Evolutionary conservation across 2,888 invertebrate species (phyloP).

Genomic region (Philereme vetulata): DNA sequence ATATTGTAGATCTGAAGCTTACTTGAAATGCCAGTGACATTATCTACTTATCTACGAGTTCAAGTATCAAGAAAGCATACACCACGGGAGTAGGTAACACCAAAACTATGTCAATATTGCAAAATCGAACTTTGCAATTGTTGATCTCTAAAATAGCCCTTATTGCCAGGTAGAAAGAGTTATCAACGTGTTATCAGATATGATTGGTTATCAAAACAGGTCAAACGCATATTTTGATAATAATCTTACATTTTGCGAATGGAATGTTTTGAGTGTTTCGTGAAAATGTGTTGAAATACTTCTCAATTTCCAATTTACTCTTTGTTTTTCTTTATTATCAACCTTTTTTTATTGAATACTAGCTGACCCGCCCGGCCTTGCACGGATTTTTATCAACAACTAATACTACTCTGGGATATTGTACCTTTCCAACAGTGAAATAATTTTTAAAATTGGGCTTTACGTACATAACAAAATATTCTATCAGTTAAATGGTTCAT

Average conservation of each 20-base stretch:
- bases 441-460: too few species aligned
- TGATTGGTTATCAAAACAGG: slow-evolving; percentile 63
- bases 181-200: slow-evolving; percentile 53
- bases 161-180: slow-evolving; percentile 42
- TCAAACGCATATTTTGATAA: slow-evolving; percentile 68
- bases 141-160: slow-evolving; percentile 40
- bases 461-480: too few species aligned
- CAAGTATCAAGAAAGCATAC: slow-evolving; percentile 33
- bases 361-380: too few species aligned
- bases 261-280: slow-evolving; percentile 27
- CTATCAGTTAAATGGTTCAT: too few species aligned
- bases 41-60: slow-evolving; percentile 23
- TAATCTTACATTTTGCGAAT: slow-evolving; percentile 44
- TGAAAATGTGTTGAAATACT: neutral
- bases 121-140: slow-evolving; percentile 36
- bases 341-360: too few species aligned
- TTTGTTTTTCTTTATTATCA: too few species aligned
- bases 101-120: slow-evolving; percentile 57
- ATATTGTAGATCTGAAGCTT: slow-evolving; percentile 12
- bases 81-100: slow-evolving; percentile 48
- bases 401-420: too few species aligned
- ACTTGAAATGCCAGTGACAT: slow-evolving; percentile 17
- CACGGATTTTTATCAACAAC: too few species aligned
- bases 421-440: too few species aligned
- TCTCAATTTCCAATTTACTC: neutral